Conservation (phyloP, 2,113 vertebrate genomes). For the Polyodon spathula region DNA sequence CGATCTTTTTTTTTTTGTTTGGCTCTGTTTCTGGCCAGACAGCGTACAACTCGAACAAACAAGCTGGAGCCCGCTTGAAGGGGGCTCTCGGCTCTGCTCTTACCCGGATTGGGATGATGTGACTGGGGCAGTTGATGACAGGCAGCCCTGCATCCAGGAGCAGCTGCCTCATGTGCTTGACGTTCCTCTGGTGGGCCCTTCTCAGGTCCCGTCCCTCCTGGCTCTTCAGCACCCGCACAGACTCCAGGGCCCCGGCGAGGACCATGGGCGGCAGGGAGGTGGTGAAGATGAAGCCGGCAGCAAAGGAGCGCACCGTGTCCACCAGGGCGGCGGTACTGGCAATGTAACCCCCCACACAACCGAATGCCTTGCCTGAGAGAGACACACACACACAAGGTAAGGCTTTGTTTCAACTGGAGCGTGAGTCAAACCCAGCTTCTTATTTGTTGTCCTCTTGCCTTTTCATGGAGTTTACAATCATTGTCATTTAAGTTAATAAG, state of each 20-base stretch:
- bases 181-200: conserved; percentile 78
- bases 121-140: conserved; percentile 80
- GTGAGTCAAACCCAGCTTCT: no score
- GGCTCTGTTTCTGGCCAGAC: no score
- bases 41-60: no score
- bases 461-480: no score
- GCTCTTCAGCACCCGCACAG: conserved; percentile 68
- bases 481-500: no score
- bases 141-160: conserved; percentile 80
- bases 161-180: conserved; percentile 83
- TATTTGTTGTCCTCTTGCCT: no score
- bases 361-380: conserved; percentile 76
- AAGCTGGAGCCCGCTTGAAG: no score
- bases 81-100: no score
- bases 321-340: conserved; percentile 71
- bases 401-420: no score
- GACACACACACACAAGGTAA: no score
- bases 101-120: conserved; percentile 85
- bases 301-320: conserved; percentile 77
- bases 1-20: no score
- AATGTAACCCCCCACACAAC: conserved; percentile 81
- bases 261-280: conserved; percentile 82
- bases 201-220: conserved; percentile 70
- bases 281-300: conserved; percentile 85
- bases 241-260: conserved; percentile 76